Evolutionary conservation across 2,888 invertebrate species (phyloP), one percentile per base, ranked within the genome.

Genomic region (Zaprionus bogoriensis): DNA sequence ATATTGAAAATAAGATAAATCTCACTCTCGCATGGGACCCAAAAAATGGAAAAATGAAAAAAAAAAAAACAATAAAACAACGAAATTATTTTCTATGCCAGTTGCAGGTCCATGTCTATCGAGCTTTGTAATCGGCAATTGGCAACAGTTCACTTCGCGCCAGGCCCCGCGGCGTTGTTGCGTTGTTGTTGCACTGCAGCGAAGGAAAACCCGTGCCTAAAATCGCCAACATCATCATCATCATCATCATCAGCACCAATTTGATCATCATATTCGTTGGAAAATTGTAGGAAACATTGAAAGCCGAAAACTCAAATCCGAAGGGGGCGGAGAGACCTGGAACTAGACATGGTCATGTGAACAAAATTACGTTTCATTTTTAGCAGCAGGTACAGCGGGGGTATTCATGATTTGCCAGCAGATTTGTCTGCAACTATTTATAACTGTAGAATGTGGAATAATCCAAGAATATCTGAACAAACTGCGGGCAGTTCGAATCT

Each of bases 1-100:
- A 59, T 66, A 76, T 69, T 39, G 58, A 64, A 77, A 74, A 64
- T 59, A 41, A 58, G 74, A 80, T 77, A 74, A 77, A 77, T 76
- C 76, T 65, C 54, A 65, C 55, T 68, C 74, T 59, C 54, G 63
- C 52, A 44, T 67, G 57, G 50, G 46, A 63, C 39, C 47, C 14
- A 19, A 38, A 50, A 36, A 12, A n/a, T 36, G 30, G 6, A 42
- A 22, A 9, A 14, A 12, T 6, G 14, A 6, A 14, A 7, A 32
- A 32, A 28, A 28, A 28, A 3, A 28, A 28, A n/a, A 3, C n/a
- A 28, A 28, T 2, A 20, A 20, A n/a, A 27, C 19, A 52, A 50
- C 36, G 41, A 76, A 74, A 79, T 64, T 73, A 62, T 53, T 54
- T 39, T 61, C 32, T 55, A 68, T 61, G 61, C 62, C 60, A 60